phyloP scores from a whole-genome alignment of 2,888 invertebrate genomes.

The Byasa hedistus region DNA sequence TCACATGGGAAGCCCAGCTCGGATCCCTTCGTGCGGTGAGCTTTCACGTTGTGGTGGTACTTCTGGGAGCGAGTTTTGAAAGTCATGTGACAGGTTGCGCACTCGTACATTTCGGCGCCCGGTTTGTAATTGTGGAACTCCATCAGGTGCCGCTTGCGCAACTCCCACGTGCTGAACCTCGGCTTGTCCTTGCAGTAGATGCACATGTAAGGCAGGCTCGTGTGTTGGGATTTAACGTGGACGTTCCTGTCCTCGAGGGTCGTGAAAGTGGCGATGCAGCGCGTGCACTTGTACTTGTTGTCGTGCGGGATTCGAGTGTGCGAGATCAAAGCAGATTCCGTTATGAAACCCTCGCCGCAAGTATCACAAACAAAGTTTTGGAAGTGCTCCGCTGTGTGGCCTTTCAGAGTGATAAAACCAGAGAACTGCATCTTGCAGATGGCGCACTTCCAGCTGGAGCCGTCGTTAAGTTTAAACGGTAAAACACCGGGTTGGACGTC shows the following conservation, averaged over 20 bases:
- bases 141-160: slow-evolving; percentile 67
- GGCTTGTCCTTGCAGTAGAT: slow-evolving; percentile 71
- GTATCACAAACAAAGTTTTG: slow-evolving; percentile 74
- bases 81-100: slow-evolving; percentile 71
- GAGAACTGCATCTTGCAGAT: slow-evolving; percentile 67
- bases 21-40: slow-evolving; percentile 65
- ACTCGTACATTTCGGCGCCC: slow-evolving; percentile 71
- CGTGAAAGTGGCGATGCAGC: slow-evolving; percentile 68
- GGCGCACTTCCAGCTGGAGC: slow-evolving; percentile 67
- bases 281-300: slow-evolving; percentile 67
- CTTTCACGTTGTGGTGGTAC: slow-evolving; percentile 71
- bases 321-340: slow-evolving; percentile 63
- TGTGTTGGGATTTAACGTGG: slow-evolving; percentile 69
- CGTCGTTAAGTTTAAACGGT: slow-evolving; percentile 69
- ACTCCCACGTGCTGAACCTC: slow-evolving; percentile 69
- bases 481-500: slow-evolving; percentile 71
- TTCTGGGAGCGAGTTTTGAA: slow-evolving; percentile 72
- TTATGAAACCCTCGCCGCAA: slow-evolving; percentile 72
- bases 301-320: slow-evolving; percentile 69
- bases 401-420: slow-evolving; percentile 65
- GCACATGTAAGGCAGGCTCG: slow-evolving; percentile 67
- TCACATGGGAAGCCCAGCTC: slow-evolving; percentile 73
- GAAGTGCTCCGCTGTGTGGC: slow-evolving; percentile 68
- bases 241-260: slow-evolving; percentile 64
- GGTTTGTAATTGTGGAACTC: slow-evolving; percentile 71